phyloP scores from a whole-genome alignment of 1,140 invertebrate genomes.

The Zaprionus camerounensis region DNA sequence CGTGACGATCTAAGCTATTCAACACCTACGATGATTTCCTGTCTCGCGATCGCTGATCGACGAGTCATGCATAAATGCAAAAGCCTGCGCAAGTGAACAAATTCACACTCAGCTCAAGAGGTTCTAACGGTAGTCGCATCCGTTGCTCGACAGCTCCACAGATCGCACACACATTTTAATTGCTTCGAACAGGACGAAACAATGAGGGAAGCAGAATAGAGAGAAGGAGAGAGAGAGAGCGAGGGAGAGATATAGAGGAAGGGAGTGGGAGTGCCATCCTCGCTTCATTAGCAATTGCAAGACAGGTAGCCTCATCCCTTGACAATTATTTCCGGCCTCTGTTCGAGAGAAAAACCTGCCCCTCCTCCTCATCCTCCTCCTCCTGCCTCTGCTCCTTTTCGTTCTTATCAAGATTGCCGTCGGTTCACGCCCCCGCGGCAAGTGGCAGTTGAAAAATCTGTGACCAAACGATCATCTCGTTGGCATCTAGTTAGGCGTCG shows the following conservation, averaged over 20 bases:
- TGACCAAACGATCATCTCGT: constrained; percentile 62
- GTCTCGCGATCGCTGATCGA: constrained; percentile 21
- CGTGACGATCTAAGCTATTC: constrained; percentile 44
- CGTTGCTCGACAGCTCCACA: constrained; percentile 28
- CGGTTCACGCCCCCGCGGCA: constrained; percentile 50
- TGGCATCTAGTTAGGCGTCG: constrained; percentile 63
- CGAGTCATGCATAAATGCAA: constrained; percentile 58
- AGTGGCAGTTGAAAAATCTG: constrained; percentile 16
- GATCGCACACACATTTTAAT: constrained; percentile 51
- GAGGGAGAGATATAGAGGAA: constrained; percentile 4
- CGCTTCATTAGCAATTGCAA: constrained; percentile 63
- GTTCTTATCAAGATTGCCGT: constrained; percentile 67
- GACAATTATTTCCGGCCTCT: constrained; percentile 77
- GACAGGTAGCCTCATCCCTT: constrained; percentile 67
- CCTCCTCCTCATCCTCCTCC: constrained; percentile 2
- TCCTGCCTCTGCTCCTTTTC: constrained; percentile 10
- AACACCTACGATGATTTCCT: constrained; percentile 66
- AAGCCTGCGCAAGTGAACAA: constrained; percentile 55
- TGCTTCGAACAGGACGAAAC: constrained; percentile 31
- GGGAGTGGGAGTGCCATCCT: neutral
- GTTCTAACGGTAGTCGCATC: constrained; percentile 71
- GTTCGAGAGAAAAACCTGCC: constrained; percentile 9
- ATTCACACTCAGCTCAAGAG: constrained; percentile 62
- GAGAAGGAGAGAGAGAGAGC: constrained; percentile 22
- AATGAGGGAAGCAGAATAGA: constrained; percentile 21